A percentile compares a stretch with the other conserved stretches of the same genome.
These are phyloP conservation scores for Cheilinus undulatus DNA, from an alignment of 2,113 vertebrate species.

Conservation along the genomic window DNA sequence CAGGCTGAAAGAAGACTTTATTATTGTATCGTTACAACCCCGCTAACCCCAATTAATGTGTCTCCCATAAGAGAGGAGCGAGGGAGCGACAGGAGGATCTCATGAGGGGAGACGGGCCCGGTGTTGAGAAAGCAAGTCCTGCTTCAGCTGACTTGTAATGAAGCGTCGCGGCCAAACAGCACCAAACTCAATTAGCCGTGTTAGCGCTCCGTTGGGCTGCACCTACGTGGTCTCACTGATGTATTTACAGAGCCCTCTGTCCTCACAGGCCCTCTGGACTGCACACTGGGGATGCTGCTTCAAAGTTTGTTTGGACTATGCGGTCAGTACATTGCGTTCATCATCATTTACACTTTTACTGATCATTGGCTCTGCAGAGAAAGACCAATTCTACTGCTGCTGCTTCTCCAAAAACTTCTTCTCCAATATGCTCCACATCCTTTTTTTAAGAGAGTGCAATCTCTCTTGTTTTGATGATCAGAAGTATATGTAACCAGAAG, in stretches of 20 bases:
- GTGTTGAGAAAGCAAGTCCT: constrained; percentile 13
- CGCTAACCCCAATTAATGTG: constrained; percentile 35
- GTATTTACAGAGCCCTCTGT: constrained; percentile 37
- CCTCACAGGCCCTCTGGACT: background rate
- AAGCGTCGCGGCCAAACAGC: constrained; percentile 43
- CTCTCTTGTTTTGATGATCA: too few species aligned
- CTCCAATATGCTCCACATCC: too few species aligned
- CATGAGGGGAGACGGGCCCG: constrained; percentile 8
- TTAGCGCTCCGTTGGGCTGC: constrained; percentile 23
- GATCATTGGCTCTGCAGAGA: background rate
- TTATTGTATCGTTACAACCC: constrained; percentile 25
- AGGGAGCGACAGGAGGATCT: constrained; percentile 15
- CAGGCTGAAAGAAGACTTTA: background rate
- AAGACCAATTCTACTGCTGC: too few species aligned
- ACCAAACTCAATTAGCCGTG: constrained; percentile 57
- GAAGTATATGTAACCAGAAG: too few species aligned
- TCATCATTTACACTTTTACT: too few species aligned
- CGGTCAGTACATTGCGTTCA: background rate
- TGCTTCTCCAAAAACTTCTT: too few species aligned
- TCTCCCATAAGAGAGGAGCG: background rate
- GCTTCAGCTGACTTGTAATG: constrained; percentile 55
- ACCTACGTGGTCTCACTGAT: constrained; percentile 23
- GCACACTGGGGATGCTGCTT: background rate
- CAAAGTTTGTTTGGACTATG: background rate
- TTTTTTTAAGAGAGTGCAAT: too few species aligned